Conservation (phyloP, 2,888 invertebrate genomes). For the Osmoderma eremita region DNA sequence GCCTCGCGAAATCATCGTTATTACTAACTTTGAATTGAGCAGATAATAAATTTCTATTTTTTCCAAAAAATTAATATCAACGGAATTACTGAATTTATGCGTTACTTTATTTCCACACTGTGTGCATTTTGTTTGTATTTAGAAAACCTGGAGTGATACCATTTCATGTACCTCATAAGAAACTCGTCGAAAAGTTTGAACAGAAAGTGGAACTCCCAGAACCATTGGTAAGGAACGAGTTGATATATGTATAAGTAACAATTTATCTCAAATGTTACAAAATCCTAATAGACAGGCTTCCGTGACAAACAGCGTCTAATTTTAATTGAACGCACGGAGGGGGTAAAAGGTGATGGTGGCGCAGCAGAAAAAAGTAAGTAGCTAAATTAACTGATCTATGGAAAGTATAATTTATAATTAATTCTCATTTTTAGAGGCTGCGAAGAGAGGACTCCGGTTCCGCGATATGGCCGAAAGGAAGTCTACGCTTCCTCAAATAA, state of each 20-base stretch:
- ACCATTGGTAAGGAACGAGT: constrained; percentile 67
- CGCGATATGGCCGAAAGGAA: constrained; percentile 16
- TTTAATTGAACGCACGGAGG: constrained; percentile 51
- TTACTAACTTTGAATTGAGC: no score
- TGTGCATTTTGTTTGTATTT: constrained; percentile 1
- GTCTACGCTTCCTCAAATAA: neutral
- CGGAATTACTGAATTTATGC: no score
- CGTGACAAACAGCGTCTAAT: constrained; percentile 64
- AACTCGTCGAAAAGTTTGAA: constrained; percentile 71
- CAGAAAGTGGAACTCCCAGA: constrained; percentile 67
- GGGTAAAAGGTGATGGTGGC: neutral
- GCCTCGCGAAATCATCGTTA: no score
- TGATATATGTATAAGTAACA: neutral
- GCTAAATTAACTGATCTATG: no score
- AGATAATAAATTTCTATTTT: no score
- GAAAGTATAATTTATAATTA: neutral
- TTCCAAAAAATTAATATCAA: no score
- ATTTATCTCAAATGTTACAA: constrained; percentile 1
- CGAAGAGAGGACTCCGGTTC: constrained; percentile 6
- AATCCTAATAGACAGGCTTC: constrained; percentile 66
- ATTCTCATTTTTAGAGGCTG: neutral
- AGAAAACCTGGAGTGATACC: constrained; percentile 47
- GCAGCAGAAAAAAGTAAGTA: neutral
- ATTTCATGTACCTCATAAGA: constrained; percentile 64
- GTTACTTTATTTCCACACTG: no score